Evolutionary conservation across 2,797 vertebrate species (phyloP).

Genomic region (Eptatretus atami): DNA sequence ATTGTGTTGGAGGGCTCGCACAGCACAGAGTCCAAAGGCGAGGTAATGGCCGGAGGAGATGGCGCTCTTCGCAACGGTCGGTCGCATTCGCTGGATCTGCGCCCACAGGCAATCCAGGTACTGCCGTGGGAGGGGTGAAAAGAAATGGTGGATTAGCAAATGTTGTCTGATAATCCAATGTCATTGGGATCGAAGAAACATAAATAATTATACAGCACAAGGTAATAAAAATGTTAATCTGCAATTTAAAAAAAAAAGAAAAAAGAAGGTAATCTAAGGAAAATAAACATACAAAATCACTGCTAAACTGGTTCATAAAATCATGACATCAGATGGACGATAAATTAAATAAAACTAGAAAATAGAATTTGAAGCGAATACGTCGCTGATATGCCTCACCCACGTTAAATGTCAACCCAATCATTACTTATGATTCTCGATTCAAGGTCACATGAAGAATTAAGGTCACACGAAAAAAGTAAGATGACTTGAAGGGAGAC

Average conservation of each 20-base stretch:
- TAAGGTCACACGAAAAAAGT: no score
- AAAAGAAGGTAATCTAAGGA: not conserved
- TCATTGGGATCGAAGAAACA: conserved; percentile 8
- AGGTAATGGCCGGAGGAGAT: conserved; percentile 82
- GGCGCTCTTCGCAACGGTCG: conserved; percentile 82
- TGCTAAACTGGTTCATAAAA: not conserved
- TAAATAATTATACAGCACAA: accelerated
- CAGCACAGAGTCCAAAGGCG: conserved; percentile 78
- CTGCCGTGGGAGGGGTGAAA: conserved; percentile 14
- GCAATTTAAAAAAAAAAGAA: not conserved
- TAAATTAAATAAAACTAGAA: no score
- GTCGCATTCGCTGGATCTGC: conserved; percentile 86
- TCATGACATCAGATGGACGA: no score
- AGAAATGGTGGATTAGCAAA: not conserved
- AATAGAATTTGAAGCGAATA: no score
- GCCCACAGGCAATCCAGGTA: conserved; percentile 95
- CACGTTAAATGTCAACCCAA: no score
- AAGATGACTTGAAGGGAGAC: no score
- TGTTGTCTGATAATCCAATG: no score
- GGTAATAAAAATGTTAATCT: conserved; percentile 2
- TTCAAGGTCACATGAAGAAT: no score
- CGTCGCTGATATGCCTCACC: no score
- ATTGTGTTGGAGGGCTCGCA: conserved; percentile 92
- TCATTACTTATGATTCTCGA: no score
- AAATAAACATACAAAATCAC: not conserved